These are phyloP conservation scores for Halichoerus grypus DNA, from an alignment of 2,113 vertebrate species.

Conservation along the genomic window DNA sequence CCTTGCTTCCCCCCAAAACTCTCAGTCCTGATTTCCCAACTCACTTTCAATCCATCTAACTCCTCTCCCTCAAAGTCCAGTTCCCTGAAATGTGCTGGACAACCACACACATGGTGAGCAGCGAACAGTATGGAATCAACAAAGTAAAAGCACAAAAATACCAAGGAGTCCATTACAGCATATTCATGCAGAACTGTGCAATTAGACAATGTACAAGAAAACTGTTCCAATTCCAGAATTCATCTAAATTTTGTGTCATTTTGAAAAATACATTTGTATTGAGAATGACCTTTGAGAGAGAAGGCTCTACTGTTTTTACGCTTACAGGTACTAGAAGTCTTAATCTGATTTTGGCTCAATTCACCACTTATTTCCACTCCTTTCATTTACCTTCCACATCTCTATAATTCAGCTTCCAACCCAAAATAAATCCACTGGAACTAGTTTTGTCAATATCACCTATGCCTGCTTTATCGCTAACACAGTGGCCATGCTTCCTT, in stretches of 20 bases:
- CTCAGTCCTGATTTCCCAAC: conserved; percentile 1
- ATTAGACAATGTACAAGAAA: not conserved
- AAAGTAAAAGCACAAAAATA: not conserved
- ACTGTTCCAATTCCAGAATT: not conserved
- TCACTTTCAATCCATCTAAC: not conserved
- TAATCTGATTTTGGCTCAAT: conserved; percentile 1
- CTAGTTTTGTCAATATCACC: conserved; percentile 30
- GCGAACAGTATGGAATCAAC: not conserved
- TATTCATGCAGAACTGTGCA: not conserved
- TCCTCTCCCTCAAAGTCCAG: not conserved
- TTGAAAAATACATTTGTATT: conserved; percentile 38
- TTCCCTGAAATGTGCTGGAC: not conserved
- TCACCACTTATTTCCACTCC: conserved; percentile 15
- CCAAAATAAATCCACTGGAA: conserved; percentile 55
- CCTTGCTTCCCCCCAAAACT: not conserved
- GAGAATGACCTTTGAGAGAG: not conserved
- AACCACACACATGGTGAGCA: not conserved
- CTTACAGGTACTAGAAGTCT: conserved; percentile 7
- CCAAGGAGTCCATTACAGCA: not conserved
- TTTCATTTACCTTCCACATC: conserved; percentile 59
- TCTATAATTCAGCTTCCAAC: not conserved
- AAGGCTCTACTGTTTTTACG: not conserved
- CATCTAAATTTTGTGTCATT: not conserved
- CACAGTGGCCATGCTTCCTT: not conserved
- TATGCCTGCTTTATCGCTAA: not conserved